phyloP scores from a whole-genome alignment of 2,797 vertebrate genomes.

The Lacerta agilis region DNA sequence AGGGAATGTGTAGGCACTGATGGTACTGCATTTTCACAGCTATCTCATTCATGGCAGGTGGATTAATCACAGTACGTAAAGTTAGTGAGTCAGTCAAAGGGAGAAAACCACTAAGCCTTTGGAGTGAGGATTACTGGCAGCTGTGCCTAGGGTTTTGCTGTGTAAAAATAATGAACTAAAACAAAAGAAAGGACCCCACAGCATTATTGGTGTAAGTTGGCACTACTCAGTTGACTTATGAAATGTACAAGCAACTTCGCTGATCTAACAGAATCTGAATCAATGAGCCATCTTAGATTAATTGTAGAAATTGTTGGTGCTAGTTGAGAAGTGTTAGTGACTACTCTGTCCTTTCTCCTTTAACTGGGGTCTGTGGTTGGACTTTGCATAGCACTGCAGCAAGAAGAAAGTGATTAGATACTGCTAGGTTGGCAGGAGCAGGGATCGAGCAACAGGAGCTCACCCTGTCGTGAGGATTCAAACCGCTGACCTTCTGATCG shows the following conservation, averaged over 20 bases:
- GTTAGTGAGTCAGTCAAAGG: not conserved
- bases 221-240: not conserved
- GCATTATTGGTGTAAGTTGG: not conserved
- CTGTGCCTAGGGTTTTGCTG: constrained; percentile 18
- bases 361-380: not conserved
- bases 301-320: not conserved
- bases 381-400: not conserved
- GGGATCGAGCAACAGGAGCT: no score
- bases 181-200: constrained; percentile 4
- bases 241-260: not conserved
- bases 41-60: not conserved
- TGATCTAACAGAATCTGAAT: not conserved
- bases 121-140: not conserved
- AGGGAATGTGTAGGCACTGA: not conserved
- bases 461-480: no score
- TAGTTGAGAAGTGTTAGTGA: not conserved
- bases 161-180: not conserved
- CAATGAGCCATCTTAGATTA: not conserved
- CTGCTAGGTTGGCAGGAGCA: no score
- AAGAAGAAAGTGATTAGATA: not conserved
- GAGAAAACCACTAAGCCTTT: constrained; percentile 13
- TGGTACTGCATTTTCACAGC: not conserved
- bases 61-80: not conserved
- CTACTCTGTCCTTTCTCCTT: not conserved
- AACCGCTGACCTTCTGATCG: no score